Conservation (phyloP, 2,797 vertebrate genomes). For the Petrocephalus schoutedeni region DNA sequence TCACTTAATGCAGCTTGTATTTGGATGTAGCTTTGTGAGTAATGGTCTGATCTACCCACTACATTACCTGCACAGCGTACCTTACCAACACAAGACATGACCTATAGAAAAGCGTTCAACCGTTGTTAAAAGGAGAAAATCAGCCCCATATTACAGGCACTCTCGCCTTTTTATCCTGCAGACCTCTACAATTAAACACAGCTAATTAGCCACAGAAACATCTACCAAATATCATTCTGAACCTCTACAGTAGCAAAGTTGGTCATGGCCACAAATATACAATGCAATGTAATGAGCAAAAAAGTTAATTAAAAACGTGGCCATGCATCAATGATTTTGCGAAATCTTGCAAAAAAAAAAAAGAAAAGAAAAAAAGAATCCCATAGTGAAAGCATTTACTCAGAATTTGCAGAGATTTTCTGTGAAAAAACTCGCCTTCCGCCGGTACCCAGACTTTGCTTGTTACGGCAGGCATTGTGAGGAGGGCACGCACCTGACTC, state of each 20-base stretch:
- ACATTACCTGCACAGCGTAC: background rate
- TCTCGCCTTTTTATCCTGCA: background rate
- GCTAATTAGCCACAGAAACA: background rate
- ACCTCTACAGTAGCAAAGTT: background rate
- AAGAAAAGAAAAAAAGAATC: background rate
- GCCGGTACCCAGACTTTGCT: background rate
- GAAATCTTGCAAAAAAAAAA: background rate
- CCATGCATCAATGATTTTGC: too few species aligned
- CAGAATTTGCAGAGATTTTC: background rate
- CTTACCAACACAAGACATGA: background rate
- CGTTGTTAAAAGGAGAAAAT: background rate
- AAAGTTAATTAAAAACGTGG: background rate
- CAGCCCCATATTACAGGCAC: background rate
- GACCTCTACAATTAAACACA: background rate
- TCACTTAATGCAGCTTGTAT: background rate
- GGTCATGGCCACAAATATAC: background rate
- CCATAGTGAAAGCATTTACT: background rate
- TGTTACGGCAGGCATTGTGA: background rate
- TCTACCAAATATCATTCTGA: background rate
- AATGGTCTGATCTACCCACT: background rate
- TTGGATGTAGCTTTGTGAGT: background rate
- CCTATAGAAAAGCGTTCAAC: background rate
- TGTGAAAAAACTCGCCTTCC: background rate
- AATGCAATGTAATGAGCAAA: background rate
- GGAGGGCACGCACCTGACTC: conserved; percentile 73